Base-by-base conservation (phyloP, 2,113 vertebrate genomes). In the Phylloscopus whistleri region DNA sequence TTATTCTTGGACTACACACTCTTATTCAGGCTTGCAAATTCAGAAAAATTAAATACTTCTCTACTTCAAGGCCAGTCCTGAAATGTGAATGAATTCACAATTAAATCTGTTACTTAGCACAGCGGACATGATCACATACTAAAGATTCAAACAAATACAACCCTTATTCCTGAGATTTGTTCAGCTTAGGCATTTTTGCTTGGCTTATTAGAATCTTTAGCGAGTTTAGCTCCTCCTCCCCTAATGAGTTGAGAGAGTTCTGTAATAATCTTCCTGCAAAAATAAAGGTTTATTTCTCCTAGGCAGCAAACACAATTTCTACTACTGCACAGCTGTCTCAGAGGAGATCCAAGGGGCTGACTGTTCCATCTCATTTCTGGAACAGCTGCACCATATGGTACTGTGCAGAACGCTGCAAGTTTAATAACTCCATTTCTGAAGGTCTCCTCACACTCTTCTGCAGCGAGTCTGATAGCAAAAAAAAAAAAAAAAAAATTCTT, bases 221-320 rank as follows among this genome's bases (percentile, higher is more conserved):
- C 63, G 56, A 87, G 52, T 84, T 93, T 58, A 93, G 52, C 43
- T 70, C 72, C 67, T 73, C 74, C 69, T 92, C 33, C 52, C 21
- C 21, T 68, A 87, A 62, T 0, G 56, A 83, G 48, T 3, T 49
- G 30, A 74, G 39, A 70, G 39, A 80, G n/a, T 84, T 72, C 76
- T 53, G 53, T 21, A 86, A 17, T 84, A 87, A 87, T 39, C 49
- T 55, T 63, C 64, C 48, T 3, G 2, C 37, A 51, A 83, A 75
- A 85, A 81, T 20, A 33, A 66, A 94, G 77, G 75, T 90, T 90
- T 87, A 81, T 87, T 94, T 91, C 63, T 87, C 74, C 89, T 77
- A 66, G 88, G 53, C 1, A 10, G 55, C 78, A 94, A 87, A 83
- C 49, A 37, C 5, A 62, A 70, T 79, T 91, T 88, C 51, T 87